phyloP scores from a whole-genome alignment of 2,888 invertebrate species.

The Maniola hyperantus region DNA sequence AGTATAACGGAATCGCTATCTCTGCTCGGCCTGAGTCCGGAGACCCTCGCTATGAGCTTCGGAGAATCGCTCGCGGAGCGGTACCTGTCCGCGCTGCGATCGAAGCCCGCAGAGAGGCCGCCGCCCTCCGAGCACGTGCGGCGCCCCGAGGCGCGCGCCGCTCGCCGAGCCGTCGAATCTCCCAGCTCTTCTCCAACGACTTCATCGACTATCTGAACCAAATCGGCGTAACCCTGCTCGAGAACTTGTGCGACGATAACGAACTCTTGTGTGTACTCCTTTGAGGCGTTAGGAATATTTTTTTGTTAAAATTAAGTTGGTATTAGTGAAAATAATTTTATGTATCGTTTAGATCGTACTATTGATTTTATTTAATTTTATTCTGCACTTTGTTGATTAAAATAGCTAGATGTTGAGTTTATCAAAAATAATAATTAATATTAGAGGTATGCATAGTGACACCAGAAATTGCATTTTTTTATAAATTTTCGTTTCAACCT shows the following conservation, averaged over 20 bases:
- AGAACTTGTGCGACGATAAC: constrained; percentile 45
- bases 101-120: constrained; percentile 59
- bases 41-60: constrained; percentile 71
- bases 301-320: constrained; percentile 81
- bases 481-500: constrained; percentile 57
- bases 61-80: constrained; percentile 76
- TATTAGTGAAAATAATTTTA: constrained; percentile 81
- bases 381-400: constrained; percentile 78
- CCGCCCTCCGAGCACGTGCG: constrained; percentile 52
- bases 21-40: constrained; percentile 70
- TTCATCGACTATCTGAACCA: constrained; percentile 84
- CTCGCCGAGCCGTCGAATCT: constrained; percentile 64
- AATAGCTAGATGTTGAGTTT: constrained; percentile 71
- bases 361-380: constrained; percentile 82
- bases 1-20: constrained; percentile 75
- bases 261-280: constrained; percentile 52
- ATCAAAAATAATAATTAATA: constrained; percentile 68
- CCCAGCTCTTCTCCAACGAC: constrained; percentile 84
- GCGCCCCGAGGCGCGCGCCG: constrained; percentile 56
- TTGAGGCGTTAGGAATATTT: constrained; percentile 68
- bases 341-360: constrained; percentile 77
- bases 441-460: constrained; percentile 65
- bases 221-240: constrained; percentile 74
- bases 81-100: constrained; percentile 69
- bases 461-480: constrained; percentile 80